phyloP scores from a whole-genome alignment of 2,113 vertebrate species.

The Festucalex cinctus region DNA sequence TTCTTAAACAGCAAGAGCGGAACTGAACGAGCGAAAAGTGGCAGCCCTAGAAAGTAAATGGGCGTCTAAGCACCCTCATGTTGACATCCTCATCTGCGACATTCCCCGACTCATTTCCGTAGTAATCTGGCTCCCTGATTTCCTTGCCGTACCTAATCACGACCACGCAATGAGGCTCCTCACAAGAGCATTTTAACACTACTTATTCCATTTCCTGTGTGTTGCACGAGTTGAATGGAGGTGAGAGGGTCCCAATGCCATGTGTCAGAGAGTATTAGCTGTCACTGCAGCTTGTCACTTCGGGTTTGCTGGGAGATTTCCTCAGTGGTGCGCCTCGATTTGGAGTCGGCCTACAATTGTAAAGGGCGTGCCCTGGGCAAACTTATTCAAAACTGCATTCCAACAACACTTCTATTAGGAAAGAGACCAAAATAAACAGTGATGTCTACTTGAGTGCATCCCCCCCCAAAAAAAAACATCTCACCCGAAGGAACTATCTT shows the following conservation, averaged over 20 bases:
- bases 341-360: not conserved
- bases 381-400: constrained; percentile 60
- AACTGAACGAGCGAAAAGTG: constrained; percentile 25
- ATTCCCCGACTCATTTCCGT: constrained; percentile 55
- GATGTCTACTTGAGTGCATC: not conserved
- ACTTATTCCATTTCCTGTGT: constrained; percentile 49
- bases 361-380: constrained; percentile 28
- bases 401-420: constrained; percentile 48
- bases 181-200: constrained; percentile 32
- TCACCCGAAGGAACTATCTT: too few species aligned
- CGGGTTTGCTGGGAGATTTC: constrained; percentile 53
- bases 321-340: constrained; percentile 33
- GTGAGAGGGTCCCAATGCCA: constrained; percentile 65
- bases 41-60: constrained; percentile 38
- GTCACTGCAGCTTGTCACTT: constrained; percentile 64
- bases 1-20: constrained; percentile 22
- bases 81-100: constrained; percentile 49
- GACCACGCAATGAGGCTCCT: constrained; percentile 26
- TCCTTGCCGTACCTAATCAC: constrained; percentile 37
- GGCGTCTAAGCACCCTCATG: constrained; percentile 44
- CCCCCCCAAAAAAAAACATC: not conserved
- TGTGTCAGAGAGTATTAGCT: constrained; percentile 67
- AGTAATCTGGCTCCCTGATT: constrained; percentile 44
- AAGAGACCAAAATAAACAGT: constrained; percentile 19
- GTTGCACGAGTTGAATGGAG: constrained; percentile 57